Percentiles rank a stretch among this genome's conserved stretches.
Evolutionary conservation across 2,113 vertebrate species (phyloP).

Genomic region (Cavia porcellus): DNA sequence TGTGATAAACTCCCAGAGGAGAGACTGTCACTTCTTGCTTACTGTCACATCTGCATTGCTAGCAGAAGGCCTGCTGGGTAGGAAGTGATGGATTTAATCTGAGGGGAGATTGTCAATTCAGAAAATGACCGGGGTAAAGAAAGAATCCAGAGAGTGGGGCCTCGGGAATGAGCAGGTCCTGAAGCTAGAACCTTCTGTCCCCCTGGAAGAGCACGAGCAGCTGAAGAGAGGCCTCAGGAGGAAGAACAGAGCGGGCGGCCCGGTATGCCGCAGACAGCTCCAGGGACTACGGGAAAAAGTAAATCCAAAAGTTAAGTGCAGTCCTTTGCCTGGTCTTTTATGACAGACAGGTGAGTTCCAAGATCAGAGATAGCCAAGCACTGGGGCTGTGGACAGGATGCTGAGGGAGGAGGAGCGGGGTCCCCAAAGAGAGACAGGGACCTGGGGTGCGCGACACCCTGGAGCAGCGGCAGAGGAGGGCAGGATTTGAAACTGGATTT

Average conservation of each 20-base stretch:
- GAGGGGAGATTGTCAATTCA: background rate
- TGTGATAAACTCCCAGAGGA: background rate
- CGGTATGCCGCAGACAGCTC: background rate
- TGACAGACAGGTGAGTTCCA: background rate
- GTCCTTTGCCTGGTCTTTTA: background rate
- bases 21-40: background rate
- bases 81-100: background rate
- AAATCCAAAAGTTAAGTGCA: no score
- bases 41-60: background rate
- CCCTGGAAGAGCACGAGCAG: background rate
- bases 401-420: background rate
- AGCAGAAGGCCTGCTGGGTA: background rate
- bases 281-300: background rate
- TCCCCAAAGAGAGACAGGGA: background rate
- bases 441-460: background rate
- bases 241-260: no score
- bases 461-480: rapidly evolving
- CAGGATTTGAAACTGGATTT: background rate
- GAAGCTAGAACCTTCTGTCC: background rate
- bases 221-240: background rate
- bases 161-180: background rate
- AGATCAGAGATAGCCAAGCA: rapidly evolving
- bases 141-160: background rate
- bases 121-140: background rate
- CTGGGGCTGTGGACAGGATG: background rate